A percentile compares a stretch with the other conserved stretches of the same genome.
Evolutionary conservation across 2,113 vertebrate species (phyloP).

Genomic region (Oenanthe melanoleuca): DNA sequence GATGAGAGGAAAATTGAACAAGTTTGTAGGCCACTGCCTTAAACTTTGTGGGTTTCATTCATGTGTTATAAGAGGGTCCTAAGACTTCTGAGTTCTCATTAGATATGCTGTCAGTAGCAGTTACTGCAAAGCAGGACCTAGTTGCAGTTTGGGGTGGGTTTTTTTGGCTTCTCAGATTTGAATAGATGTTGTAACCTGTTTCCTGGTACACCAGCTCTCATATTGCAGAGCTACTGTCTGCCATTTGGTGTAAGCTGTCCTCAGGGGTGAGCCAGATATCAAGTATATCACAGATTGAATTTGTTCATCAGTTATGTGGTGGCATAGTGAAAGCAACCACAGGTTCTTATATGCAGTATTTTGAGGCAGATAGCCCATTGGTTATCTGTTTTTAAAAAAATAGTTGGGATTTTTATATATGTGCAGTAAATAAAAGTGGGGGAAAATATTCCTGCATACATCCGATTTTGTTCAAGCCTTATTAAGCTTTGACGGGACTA

Average conservation of each 20-base stretch:
- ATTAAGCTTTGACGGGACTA: no score
- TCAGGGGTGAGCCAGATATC: neutral
- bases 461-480: no score
- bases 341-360: neutral
- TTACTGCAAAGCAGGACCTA: neutral
- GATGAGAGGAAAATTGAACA: neutral
- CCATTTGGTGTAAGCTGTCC: neutral
- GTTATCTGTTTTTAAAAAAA: no score
- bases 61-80: neutral
- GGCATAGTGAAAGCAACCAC: neutral
- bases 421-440: no score
- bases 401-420: no score
- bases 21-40: neutral
- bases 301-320: neutral
- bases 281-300: neutral
- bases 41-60: neutral
- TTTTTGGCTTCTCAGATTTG: neutral
- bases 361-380: neutral
- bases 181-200: neutral
- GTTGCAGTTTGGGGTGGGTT: neutral
- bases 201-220: neutral
- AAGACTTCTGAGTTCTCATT: neutral
- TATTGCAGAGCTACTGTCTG: neutral
- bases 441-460: no score
- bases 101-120: fast-evolving